A percentile compares a stretch with the other conserved stretches of the same genome.
These are phyloP conservation scores for Vidua chalybeata DNA, from an alignment of 2,113 vertebrate species.

Conservation along the genomic window DNA sequence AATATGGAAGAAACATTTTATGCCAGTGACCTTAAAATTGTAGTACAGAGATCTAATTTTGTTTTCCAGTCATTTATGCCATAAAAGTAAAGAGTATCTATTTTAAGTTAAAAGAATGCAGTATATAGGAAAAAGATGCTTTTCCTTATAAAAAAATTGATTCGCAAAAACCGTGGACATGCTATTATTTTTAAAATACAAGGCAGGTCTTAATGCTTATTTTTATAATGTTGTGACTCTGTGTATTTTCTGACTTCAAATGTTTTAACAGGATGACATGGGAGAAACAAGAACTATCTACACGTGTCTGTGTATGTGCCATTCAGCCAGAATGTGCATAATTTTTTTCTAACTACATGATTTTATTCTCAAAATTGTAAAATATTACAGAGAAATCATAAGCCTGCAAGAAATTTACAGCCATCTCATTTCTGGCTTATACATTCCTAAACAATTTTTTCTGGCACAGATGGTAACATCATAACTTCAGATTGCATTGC, in stretches of 20 bases:
- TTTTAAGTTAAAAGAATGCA: not conserved
- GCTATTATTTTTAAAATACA: not conserved
- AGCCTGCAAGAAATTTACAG: not conserved
- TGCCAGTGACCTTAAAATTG: not conserved
- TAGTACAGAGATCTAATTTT: not conserved
- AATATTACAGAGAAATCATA: not conserved
- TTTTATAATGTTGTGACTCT: not conserved
- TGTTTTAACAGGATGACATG: not conserved
- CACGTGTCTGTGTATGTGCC: not conserved
- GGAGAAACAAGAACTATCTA: not conserved
- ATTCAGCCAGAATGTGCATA: not conserved
- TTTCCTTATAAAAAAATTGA: not conserved
- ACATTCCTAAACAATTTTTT: not conserved
- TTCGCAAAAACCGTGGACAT: not conserved
- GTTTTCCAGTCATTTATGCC: not conserved
- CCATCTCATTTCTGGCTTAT: not conserved
- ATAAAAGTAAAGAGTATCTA: not conserved
- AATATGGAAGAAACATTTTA: not conserved
- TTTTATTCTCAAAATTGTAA: conserved; percentile 7
- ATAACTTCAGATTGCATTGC: conserved; percentile 8
- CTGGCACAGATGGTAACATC: conserved; percentile 42
- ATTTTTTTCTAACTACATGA: not conserved
- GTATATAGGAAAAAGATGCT: not conserved
- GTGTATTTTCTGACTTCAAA: not conserved
- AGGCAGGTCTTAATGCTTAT: not conserved